A percentile compares a stretch with the other conserved stretches of the same genome.
phyloP scores from a whole-genome alignment of 1,140 invertebrate species.

The Drosophila lacteicornis region DNA sequence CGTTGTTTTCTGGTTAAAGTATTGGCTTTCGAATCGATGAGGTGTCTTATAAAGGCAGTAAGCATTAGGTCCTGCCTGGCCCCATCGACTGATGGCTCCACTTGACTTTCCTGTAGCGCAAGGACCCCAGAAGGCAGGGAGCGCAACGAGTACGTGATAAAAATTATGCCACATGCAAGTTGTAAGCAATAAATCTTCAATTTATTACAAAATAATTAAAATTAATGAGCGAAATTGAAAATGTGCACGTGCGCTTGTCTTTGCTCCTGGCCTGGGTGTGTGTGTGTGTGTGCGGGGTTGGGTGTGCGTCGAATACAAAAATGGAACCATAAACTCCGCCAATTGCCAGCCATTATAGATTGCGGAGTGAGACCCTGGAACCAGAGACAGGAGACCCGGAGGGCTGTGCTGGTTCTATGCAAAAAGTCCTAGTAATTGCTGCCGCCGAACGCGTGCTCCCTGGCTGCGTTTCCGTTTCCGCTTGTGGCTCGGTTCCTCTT shows the following conservation, averaged over 20 bases:
- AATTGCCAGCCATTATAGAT: slow-evolving; percentile 62
- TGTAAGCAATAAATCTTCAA: slow-evolving; percentile 81
- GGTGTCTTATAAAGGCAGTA: slow-evolving; percentile 1
- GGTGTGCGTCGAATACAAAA: slow-evolving; percentile 54
- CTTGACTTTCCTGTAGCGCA: slow-evolving; percentile 4
- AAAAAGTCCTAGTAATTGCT: slow-evolving; percentile 54
- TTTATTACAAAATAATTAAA: slow-evolving; percentile 84
- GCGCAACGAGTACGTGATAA: slow-evolving; percentile 60
- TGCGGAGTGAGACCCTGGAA: slow-evolving; percentile 7
- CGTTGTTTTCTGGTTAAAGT: neutral
- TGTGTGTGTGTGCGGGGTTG: slow-evolving; percentile 10
- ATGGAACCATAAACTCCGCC: slow-evolving; percentile 67
- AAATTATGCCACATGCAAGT: slow-evolving; percentile 75
- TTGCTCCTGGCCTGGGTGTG: neutral
- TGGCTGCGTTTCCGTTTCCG: slow-evolving; percentile 58
- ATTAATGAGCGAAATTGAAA: slow-evolving; percentile 82
- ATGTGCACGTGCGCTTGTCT: slow-evolving; percentile 69
- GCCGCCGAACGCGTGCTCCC: slow-evolving; percentile 43
- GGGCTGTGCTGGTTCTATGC: slow-evolving; percentile 19
- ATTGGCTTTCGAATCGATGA: neutral
- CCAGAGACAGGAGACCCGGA: neutral
- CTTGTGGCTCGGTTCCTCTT: neutral
- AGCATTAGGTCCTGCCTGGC: neutral
- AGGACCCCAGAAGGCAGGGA: neutral
- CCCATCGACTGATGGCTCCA: neutral